A percentile compares a stretch with the other conserved stretches of the same genome.
Evolutionary conservation across 2,797 vertebrate species (phyloP).

Genomic region (Danionella dracula): DNA sequence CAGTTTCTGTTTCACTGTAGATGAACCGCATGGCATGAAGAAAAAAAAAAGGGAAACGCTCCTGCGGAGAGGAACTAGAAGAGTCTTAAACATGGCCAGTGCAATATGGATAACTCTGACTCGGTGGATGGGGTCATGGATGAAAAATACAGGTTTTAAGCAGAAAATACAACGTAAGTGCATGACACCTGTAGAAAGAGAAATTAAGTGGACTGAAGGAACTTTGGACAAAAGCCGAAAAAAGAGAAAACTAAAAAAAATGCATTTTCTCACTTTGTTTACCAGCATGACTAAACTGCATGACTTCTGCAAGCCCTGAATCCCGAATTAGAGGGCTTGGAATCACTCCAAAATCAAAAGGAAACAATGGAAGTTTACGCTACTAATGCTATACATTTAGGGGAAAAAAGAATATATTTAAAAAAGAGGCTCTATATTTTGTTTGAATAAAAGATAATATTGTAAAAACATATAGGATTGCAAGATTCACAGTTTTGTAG

Average conservation of each 20-base stretch:
- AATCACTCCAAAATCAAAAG: constrained; percentile 53
- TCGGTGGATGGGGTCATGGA: not conserved
- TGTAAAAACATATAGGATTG: constrained; percentile 51
- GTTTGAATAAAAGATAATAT: constrained; percentile 49
- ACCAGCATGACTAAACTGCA: constrained; percentile 79
- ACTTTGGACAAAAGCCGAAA: constrained; percentile 53
- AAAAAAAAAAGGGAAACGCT: constrained; percentile 43
- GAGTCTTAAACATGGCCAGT: constrained; percentile 4
- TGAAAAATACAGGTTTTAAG: constrained; percentile 26
- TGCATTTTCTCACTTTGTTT: constrained; percentile 72
- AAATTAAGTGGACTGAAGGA: constrained; percentile 45
- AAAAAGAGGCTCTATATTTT: constrained; percentile 54
- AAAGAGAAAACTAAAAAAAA: constrained; percentile 56
- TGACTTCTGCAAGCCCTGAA: constrained; percentile 70
- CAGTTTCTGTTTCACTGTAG: constrained; percentile 59
- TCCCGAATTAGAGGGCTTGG: constrained; percentile 63
- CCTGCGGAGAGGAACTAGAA: constrained; percentile 27
- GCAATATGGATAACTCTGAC: constrained; percentile 11
- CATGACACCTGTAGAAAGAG: constrained; percentile 49
- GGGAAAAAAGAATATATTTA: constrained; percentile 47
- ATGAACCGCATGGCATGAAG: constrained; percentile 73
- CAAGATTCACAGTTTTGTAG: constrained; percentile 53
- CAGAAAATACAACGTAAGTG: constrained; percentile 36
- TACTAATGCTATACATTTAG: constrained; percentile 59
- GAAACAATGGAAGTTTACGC: constrained; percentile 53